Evolutionary conservation across 2,797 vertebrate species (phyloP).

Genomic region (Cossypha niveicapilla): DNA sequence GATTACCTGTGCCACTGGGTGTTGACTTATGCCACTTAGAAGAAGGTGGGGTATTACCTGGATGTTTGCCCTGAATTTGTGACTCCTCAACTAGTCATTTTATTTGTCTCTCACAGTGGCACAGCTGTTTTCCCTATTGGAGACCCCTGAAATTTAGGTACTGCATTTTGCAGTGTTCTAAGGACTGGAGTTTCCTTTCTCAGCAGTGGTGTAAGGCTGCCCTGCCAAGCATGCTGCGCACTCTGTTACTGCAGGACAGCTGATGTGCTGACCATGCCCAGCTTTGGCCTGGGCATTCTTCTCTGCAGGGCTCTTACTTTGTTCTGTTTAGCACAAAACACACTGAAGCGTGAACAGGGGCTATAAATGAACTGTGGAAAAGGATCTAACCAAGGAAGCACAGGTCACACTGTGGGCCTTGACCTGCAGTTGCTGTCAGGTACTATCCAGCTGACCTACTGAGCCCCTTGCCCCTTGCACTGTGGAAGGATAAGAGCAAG

Average conservation of each 20-base stretch:
- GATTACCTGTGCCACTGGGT: background rate
- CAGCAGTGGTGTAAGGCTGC: background rate
- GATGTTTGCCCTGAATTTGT: background rate
- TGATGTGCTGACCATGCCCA: background rate
- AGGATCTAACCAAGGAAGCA: constrained; percentile 5
- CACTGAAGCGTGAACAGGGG: background rate
- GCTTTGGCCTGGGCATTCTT: background rate
- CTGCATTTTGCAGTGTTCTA: background rate
- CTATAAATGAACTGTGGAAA: background rate
- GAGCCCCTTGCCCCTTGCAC: constrained; percentile 64
- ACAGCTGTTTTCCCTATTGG: background rate
- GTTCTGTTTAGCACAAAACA: constrained; percentile 8
- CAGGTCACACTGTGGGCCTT: constrained; percentile 24
- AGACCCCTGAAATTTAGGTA: background rate
- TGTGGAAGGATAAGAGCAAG: constrained; percentile 43
- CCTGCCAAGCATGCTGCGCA: accelerated
- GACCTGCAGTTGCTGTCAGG: constrained; percentile 22
- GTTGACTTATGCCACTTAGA: background rate
- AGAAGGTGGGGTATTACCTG: background rate
- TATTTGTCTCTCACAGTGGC: background rate
- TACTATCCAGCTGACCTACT: constrained; percentile 52
- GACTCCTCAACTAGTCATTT: background rate
- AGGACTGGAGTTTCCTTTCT: background rate
- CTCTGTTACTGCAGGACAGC: background rate
- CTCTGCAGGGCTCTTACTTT: background rate